Evolutionary conservation across 92 coral and sea anemone species (phyloP), one percentile per base, ranked within the genome.

Genomic region (Scolanthus callimorphus): DNA sequence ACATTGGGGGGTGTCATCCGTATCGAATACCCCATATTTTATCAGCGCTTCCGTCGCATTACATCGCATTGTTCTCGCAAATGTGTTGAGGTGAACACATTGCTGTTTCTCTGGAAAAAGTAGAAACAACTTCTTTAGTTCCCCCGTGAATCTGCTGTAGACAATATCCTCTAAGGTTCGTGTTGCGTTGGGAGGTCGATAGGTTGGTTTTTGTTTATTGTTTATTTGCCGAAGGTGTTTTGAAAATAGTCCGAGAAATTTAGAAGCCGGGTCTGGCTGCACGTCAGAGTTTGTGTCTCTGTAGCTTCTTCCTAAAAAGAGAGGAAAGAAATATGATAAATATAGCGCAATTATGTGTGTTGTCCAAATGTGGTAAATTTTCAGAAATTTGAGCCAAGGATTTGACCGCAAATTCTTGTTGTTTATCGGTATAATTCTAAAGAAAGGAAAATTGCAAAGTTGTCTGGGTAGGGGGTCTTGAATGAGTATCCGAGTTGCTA

Each of bases 111-210:
- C 57, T 6, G 83, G 80, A 20, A 83, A 86, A 59, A 28, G 38
- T 4, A 68, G 58, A 20, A 83, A 83, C 51, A 87, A 50, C n/a
- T 24, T 27, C 12, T 48, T 44, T 80, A 87, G 82, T 69, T 87
- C 96, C 4, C 28, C 65, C 51, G 66, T 68, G 47, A 87, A 83
- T 50, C 59, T 63, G 47, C 52, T 41, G 19, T 13, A 24, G 19
- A 86, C 79, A 19, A 66, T 38, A 6, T 46, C 17, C 13, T 23
- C 58, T 27, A 73, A 20, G 9, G 44, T 28, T 21, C 21, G 27
- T 13, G 13, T 46, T 23, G 71, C 22, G 19, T 57, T 52, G 8
- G 31, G 46, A 8, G 9, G 55, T 59, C 20, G 71, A 27, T 13
- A 6, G 17, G 2, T 57, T 47, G 17, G 38, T 9, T 26, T 23